phyloP scores from a whole-genome alignment of 2,888 invertebrate genomes.

The Resseliella maxima region DNA sequence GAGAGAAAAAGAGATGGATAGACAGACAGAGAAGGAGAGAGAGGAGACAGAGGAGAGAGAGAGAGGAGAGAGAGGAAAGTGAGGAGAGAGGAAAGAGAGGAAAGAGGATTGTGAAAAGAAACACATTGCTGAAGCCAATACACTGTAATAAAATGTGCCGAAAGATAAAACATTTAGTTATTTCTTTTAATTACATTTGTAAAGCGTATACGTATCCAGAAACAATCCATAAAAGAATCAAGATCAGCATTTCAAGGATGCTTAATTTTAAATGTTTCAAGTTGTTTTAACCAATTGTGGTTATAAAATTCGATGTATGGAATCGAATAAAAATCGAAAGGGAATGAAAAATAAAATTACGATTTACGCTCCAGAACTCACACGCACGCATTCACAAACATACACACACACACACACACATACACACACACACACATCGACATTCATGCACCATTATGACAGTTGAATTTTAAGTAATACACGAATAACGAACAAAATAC shows the following conservation, averaged over 20 bases:
- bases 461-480: neutral
- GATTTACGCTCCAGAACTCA: no score
- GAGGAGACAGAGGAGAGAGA: no score
- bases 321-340: neutral
- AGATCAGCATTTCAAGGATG: neutral
- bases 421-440: neutral
- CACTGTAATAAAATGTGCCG: neutral
- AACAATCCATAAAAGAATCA: neutral
- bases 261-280: neutral
- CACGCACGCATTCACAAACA: neutral
- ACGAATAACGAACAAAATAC: neutral
- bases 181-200: slow-evolving; percentile 22
- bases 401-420: neutral
- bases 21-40: no score
- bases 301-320: neutral
- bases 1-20: no score
- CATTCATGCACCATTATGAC: slow-evolving; percentile 22
- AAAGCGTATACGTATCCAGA: neutral
- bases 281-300: neutral
- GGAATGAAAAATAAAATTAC: no score
- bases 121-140: no score
- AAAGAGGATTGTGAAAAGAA: no score
- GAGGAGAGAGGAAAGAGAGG: no score
- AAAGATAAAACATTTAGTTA: neutral
- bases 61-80: no score